Conservation (phyloP, 2,113 vertebrate species). For the Centropus unirufus region DNA sequence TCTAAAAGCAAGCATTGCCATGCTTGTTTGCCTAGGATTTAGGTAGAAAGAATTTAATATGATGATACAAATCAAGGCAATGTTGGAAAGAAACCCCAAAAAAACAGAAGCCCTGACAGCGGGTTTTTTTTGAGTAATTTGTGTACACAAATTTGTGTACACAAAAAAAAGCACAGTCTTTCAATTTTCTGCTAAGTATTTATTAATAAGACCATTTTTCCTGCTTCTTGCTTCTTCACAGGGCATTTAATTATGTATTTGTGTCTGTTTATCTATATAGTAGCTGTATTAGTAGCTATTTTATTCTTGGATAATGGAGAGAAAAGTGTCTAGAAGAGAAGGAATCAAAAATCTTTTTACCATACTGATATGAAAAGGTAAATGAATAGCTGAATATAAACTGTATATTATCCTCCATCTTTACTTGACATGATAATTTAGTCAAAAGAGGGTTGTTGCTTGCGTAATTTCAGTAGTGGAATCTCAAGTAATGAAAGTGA, state of each 20-base stretch:
- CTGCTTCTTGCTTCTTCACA: background rate
- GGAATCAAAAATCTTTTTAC: background rate
- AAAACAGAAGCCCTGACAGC: background rate
- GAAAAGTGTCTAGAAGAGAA: background rate
- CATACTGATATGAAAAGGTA: background rate
- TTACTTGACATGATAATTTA: background rate
- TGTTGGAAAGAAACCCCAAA: background rate
- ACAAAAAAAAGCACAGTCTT: background rate
- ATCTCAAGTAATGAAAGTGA: background rate
- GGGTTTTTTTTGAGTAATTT: background rate
- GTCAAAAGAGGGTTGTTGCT: background rate
- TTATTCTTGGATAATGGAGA: background rate
- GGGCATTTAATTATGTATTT: background rate
- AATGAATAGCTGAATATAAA: background rate
- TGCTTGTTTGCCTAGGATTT: background rate
- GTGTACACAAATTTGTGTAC: too few relatives aligned
- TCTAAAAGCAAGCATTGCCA: background rate
- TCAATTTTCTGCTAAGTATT: background rate
- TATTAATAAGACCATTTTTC: background rate
- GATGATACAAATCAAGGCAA: background rate
- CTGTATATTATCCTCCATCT: background rate
- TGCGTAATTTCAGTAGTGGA: conserved; percentile 10
- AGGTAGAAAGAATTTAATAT: background rate
- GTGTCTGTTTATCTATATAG: background rate
- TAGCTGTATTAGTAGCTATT: background rate